Evolutionary conservation across 2,113 vertebrate genomes (phyloP).

Genomic region (Neodon shergylaensis): DNA sequence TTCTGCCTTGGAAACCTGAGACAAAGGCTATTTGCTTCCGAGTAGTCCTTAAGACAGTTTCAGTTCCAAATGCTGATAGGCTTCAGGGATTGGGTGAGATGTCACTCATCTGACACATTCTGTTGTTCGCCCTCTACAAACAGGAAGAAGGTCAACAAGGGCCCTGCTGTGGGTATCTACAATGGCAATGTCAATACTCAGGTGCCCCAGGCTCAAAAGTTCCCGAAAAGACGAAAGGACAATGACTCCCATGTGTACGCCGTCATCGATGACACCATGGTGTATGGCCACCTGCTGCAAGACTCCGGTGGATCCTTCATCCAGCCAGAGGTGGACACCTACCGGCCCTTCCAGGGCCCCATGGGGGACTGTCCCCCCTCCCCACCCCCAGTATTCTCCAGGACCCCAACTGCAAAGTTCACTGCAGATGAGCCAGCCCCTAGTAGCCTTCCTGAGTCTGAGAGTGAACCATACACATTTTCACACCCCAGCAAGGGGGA

Average conservation of each 20-base stretch:
- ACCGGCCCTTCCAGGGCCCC: conserved; percentile 87
- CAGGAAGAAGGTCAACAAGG: conserved; percentile 88
- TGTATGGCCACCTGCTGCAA: conserved; percentile 90
- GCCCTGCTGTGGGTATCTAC: conserved; percentile 87
- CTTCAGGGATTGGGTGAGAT: neutral
- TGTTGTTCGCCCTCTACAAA: neutral
- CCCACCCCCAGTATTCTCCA: conserved; percentile 84
- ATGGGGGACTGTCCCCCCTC: conserved; percentile 86
- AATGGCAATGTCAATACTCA: conserved; percentile 88
- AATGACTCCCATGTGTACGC: conserved; percentile 94
- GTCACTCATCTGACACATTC: neutral
- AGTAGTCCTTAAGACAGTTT: neutral
- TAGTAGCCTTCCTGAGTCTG: conserved; percentile 78
- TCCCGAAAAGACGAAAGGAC: conserved; percentile 86
- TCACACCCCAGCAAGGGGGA: conserved; percentile 80
- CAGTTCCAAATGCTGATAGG: neutral
- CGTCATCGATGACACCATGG: conserved; percentile 92
- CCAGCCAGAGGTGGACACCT: conserved; percentile 83
- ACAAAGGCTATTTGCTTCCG: neutral
- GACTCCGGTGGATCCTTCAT: conserved; percentile 70
- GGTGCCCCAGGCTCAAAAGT: conserved; percentile 83
- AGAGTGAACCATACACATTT: conserved; percentile 91
- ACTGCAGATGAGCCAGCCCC: conserved; percentile 35
- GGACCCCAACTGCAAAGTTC: conserved; percentile 71
- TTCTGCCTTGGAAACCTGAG: neutral